A percentile compares a stretch with the other conserved stretches of the same genome.
Evolutionary conservation across 2,113 vertebrate genomes (phyloP).

Genomic region (Phaethon lepturus): DNA sequence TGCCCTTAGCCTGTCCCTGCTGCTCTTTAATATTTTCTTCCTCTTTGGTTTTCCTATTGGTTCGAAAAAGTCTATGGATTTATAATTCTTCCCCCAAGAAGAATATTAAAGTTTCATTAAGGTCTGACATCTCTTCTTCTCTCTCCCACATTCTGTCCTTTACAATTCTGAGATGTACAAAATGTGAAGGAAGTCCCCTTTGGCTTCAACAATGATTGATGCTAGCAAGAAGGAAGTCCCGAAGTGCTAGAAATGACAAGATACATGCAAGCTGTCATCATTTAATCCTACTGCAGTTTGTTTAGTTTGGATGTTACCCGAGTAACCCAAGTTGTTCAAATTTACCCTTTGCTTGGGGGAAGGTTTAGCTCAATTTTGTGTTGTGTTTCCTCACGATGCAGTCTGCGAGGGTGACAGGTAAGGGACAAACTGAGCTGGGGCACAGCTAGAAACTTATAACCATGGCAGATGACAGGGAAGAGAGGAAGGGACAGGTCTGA

Average conservation of each 20-base stretch:
- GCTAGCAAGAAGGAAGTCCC: not conserved
- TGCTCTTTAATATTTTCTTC: not conserved
- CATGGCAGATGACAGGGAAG: not conserved
- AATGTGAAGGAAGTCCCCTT: not conserved
- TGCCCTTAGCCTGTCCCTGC: not conserved
- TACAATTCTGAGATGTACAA: not conserved
- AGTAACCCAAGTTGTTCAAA: not conserved
- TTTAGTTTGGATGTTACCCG: not conserved
- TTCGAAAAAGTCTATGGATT: not conserved
- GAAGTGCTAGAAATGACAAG: slow-evolving; percentile 10
- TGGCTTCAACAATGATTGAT: slow-evolving; percentile 23
- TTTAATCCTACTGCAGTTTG: not conserved
- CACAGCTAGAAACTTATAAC: not conserved
- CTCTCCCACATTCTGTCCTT: not conserved
- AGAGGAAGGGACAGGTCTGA: not conserved
- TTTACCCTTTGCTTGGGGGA: not conserved
- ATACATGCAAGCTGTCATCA: not conserved
- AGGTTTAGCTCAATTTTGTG: not conserved
- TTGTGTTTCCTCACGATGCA: not conserved
- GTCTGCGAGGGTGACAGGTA: not conserved
- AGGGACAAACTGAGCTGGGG: not conserved
- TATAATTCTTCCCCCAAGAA: not conserved
- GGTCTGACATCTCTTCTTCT: not conserved
- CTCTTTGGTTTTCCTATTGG: not conserved
- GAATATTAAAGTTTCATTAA: not conserved